Percentiles rank a stretch among this genome's conserved stretches.
Conservation (phyloP, 1,140 invertebrate genomes). For the Bombus cullumanus region DNA sequence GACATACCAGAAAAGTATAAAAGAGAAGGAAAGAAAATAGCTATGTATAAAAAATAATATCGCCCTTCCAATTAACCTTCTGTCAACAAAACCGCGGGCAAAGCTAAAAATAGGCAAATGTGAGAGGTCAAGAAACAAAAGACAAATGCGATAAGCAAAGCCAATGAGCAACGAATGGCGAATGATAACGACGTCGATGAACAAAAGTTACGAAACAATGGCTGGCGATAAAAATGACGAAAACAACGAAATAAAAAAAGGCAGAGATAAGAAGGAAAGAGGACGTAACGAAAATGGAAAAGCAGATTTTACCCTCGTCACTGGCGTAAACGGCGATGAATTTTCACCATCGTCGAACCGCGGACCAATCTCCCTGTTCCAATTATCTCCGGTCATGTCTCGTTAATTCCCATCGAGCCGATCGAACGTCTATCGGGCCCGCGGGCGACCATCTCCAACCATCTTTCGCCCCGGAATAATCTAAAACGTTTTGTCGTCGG, state of each 20-base stretch:
- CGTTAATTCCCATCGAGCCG: conserved; percentile 15
- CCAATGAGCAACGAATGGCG: background rate
- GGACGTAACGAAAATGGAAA: background rate
- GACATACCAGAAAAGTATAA: too few relatives aligned
- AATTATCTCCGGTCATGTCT: conserved; percentile 4
- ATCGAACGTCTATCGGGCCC: conserved; percentile 25
- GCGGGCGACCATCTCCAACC: conserved; percentile 18
- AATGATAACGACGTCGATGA: background rate
- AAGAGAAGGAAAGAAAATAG: too few relatives aligned
- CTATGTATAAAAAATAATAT: too few relatives aligned
- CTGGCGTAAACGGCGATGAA: background rate
- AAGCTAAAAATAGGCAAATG: background rate
- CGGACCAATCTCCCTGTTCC: conserved; percentile 14
- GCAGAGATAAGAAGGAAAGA: accelerated
- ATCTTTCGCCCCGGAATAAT: conserved; percentile 40
- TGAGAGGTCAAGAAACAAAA: background rate
- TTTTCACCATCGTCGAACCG: background rate
- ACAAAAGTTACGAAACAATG: background rate
- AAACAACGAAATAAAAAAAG: background rate
- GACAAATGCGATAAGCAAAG: background rate
- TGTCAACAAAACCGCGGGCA: background rate
- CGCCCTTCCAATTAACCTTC: background rate
- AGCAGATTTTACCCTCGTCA: background rate
- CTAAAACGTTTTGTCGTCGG: conserved; percentile 51
- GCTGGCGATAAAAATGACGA: background rate